Percentiles rank a stretch among this genome's conserved stretches.
Conservation (phyloP, 2,113 vertebrate genomes). For the Montifringilla adamsi region DNA sequence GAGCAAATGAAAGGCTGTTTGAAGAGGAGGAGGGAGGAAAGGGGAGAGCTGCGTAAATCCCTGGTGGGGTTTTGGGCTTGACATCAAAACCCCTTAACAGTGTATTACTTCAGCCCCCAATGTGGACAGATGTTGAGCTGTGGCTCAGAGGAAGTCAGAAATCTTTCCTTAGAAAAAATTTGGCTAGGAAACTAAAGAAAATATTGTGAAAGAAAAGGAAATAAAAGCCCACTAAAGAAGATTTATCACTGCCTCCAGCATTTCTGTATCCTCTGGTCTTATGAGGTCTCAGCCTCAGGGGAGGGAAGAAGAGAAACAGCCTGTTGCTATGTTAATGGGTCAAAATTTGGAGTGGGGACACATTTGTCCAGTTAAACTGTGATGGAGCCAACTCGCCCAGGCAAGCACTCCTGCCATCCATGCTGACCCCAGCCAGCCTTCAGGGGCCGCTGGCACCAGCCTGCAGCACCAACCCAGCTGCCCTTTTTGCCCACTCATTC, state of each 20-base stretch:
- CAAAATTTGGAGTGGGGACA: slow-evolving; percentile 1
- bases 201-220: slow-evolving; percentile 72
- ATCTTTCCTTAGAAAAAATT: slow-evolving; percentile 70
- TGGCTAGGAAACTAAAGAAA: slow-evolving; percentile 71
- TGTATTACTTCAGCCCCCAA: slow-evolving; percentile 67
- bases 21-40: slow-evolving; percentile 60
- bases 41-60: slow-evolving; percentile 63
- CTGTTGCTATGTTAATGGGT: slow-evolving; percentile 24
- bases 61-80: slow-evolving; percentile 70
- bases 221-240: slow-evolving; percentile 69
- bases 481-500: background rate
- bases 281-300: slow-evolving; percentile 37
- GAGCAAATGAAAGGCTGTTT: slow-evolving; percentile 57
- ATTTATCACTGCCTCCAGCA: slow-evolving; percentile 66
- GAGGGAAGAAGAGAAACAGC: slow-evolving; percentile 36
- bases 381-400: background rate
- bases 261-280: slow-evolving; percentile 60
- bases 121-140: slow-evolving; percentile 72
- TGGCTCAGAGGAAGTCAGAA: slow-evolving; percentile 72
- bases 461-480: background rate
- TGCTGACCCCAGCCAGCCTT: background rate
- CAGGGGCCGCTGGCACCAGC: background rate
- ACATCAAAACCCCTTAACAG: slow-evolving; percentile 70
- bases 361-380: background rate
- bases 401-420: background rate